These are phyloP conservation scores for Nothocercus julius DNA, from an alignment of 2,113 vertebrate species.

Conservation along the genomic window DNA sequence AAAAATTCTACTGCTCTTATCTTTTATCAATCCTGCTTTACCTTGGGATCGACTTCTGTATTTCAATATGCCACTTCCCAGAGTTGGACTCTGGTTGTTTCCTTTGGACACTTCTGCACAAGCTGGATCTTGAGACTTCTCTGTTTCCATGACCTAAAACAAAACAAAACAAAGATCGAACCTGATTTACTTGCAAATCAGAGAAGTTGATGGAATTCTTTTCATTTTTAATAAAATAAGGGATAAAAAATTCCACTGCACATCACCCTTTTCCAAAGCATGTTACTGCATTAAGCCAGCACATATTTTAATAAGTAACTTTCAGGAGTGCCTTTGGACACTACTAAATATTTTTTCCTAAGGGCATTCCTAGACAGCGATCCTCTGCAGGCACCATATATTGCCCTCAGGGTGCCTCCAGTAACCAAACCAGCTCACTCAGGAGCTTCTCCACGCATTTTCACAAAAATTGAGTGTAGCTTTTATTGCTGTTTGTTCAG, in stretches of 20 bases:
- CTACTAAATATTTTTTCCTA: neutral
- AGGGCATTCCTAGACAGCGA: neutral
- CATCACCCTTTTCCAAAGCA: neutral
- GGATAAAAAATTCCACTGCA: neutral
- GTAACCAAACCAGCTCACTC: neutral
- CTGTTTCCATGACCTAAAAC: conserved; percentile 79
- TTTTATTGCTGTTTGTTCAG: neutral
- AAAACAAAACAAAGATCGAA: neutral
- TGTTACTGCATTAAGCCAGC: neutral
- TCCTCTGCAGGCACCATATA: neutral
- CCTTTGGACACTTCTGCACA: conserved; percentile 77
- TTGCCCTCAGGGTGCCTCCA: neutral
- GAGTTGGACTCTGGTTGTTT: conserved; percentile 80
- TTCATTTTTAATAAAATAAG: neutral
- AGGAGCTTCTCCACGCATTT: neutral
- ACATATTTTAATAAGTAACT: neutral
- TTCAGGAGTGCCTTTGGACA: neutral
- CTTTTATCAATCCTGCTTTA: conserved; percentile 39
- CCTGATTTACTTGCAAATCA: neutral
- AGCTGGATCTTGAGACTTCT: conserved; percentile 79
- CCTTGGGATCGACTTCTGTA: conserved; percentile 89
- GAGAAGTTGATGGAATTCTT: neutral
- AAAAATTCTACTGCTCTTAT: neutral
- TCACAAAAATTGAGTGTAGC: neutral
- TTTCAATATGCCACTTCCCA: conserved; percentile 81